A percentile compares a stretch with the other conserved stretches of the same genome.
Evolutionary conservation across 2,888 invertebrate species (phyloP).

Genomic region (Pyrochroa serraticornis): DNA sequence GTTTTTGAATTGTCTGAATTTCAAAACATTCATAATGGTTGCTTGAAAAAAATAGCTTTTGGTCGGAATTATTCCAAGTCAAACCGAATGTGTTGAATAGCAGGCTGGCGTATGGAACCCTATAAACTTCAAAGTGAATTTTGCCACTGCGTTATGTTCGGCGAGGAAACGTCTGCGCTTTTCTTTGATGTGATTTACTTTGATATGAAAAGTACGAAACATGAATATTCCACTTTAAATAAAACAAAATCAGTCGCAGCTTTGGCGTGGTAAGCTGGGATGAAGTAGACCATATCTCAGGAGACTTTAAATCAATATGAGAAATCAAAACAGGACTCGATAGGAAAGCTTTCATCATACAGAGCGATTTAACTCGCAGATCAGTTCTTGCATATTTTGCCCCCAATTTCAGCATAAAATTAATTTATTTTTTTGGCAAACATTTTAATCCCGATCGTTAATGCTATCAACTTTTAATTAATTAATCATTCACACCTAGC

Average conservation of each 20-base stretch:
- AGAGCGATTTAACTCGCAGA: slow-evolving; percentile 8
- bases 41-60: no score
- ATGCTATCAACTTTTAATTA: no score
- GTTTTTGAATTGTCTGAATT: neutral
- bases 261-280: slow-evolving; percentile 43
- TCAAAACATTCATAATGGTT: neutral
- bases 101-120: slow-evolving; percentile 29
- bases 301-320: slow-evolving; percentile 32
- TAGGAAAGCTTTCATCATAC: neutral
- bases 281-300: slow-evolving; percentile 40
- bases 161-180: slow-evolving; percentile 33
- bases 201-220: slow-evolving; percentile 46
- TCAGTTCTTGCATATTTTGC: neutral
- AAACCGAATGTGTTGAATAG: slow-evolving; percentile 16
- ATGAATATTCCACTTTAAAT: slow-evolving; percentile 46
- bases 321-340: slow-evolving; percentile 28
- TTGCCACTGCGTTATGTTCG: slow-evolving; percentile 24
- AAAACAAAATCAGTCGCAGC: slow-evolving; percentile 45
- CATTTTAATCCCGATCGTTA: no score
- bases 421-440: no score
- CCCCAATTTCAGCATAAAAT: no score
- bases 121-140: slow-evolving; percentile 39
- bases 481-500: no score
- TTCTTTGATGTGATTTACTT: slow-evolving; percentile 48
- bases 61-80: slow-evolving; percentile 3